Evolutionary conservation across 2,888 invertebrate species (phyloP), one percentile per base, ranked within the genome.

Genomic region (Sarcophaga subvicina): DNA sequence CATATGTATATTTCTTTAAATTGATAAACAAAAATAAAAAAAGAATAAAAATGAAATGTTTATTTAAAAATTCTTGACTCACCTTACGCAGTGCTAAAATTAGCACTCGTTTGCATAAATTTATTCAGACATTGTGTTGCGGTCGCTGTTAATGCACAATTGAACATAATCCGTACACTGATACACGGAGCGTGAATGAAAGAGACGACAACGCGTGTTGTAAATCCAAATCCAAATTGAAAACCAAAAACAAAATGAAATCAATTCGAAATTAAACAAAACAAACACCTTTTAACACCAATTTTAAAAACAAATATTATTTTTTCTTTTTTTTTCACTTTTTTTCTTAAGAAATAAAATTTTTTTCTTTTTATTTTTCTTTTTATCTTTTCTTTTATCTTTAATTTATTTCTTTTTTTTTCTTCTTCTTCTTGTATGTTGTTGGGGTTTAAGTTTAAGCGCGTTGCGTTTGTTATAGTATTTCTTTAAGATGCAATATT

Each of bases 51-150:
- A 54, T 66, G 17, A 67, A 67, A 20, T n/a, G 12, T 54, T 54
- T 17, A 80, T 66, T 59, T 59, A 63, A 72, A 64, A 64, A 69
- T 20, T 70, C 10, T n/a, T 71, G 37, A 67, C 83, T 83, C 69
- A 86, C 86, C 86, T 83, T 87, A 85, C 80, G 79, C 88, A 75
- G 86, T 88, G 88, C 86, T 85, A 71, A 83, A 82, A 85, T 82
- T 83, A 86, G 88, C 87, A 89, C 86, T 88, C 85, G 86, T 90
- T 89, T 89, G 89, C 90, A 90, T 89, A 89, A 88, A 89, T 89
- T 87, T 87, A 88, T 88, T 83, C 88, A 88, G 87, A 88, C 89
- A 88, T 54, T 14, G 12, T 54, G 54, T 54, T 14, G 54, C 54
- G 12, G 54, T 54, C 54, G 54, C 17, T 87, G 79, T 87, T 82